Percentiles rank a stretch among this genome's conserved stretches.
Conservation (phyloP, 2,113 vertebrate species). For the Pseudonaja textilis region DNA sequence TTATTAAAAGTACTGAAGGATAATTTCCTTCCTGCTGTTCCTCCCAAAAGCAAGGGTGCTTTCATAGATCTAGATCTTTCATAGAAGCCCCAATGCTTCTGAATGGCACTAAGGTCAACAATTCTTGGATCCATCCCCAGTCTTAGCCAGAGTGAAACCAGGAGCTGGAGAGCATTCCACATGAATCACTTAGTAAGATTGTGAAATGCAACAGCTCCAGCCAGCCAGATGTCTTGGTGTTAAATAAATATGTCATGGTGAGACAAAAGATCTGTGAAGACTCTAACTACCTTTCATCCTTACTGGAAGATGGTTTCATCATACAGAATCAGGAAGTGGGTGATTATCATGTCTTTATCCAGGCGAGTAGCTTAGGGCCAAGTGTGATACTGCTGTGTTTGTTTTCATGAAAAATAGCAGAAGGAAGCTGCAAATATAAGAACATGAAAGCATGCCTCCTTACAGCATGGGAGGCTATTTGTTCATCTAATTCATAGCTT, state of each 20-base stretch:
- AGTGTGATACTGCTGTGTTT: not conserved
- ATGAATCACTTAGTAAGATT: not conserved
- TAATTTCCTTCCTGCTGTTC: not conserved
- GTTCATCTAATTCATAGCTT: not conserved
- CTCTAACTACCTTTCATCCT: not conserved
- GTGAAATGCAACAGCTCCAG: not conserved
- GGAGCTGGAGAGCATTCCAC: not conserved
- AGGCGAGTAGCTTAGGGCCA: not conserved
- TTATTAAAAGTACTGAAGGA: not conserved
- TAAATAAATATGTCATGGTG: not conserved
- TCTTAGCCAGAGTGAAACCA: not conserved
- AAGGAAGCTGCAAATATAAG: not conserved
- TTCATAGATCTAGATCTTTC: not conserved
- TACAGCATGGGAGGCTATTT: not conserved
- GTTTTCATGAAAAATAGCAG: not conserved
- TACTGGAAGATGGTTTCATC: constrained; percentile 10
- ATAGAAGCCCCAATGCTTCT: not conserved
- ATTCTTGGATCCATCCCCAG: not conserved
- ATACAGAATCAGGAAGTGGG: not conserved
- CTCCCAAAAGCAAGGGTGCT: not conserved
- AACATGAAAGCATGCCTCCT: not conserved
- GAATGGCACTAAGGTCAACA: not conserved
- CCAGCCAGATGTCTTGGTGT: not conserved
- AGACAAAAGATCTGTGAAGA: not conserved
- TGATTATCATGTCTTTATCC: not conserved